phyloP scores from a whole-genome alignment of 2,113 vertebrate species.

The Anoura caudifer region DNA sequence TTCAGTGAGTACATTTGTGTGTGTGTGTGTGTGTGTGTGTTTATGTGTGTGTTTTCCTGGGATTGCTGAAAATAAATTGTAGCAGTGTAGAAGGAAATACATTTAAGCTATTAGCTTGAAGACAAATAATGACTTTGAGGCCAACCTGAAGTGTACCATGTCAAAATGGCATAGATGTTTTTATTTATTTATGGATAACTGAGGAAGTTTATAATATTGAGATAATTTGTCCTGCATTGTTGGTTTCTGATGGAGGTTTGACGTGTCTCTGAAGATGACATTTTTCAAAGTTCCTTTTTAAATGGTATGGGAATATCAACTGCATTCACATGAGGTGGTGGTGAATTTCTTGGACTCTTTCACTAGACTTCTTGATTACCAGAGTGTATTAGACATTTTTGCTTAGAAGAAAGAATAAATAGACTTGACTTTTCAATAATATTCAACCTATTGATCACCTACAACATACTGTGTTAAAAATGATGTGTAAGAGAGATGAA shows the following conservation, averaged over 20 bases:
- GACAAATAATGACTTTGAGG: conserved; percentile 25
- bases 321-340: neutral
- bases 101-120: conserved; percentile 31
- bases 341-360: neutral
- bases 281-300: neutral
- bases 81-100: conserved; percentile 18
- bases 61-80: conserved; percentile 15
- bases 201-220: neutral
- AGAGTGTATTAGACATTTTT: neutral
- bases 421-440: neutral
- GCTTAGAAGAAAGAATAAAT: neutral
- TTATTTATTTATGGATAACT: neutral
- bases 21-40: neutral
- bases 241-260: neutral
- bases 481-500: neutral
- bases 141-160: neutral
- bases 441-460: neutral
- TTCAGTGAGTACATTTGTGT: neutral
- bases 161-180: neutral
- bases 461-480: neutral
- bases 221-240: neutral
- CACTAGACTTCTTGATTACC: neutral
- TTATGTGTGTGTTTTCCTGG: neutral
- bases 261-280: neutral
- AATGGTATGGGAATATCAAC: neutral